A percentile compares a stretch with the other conserved stretches of the same genome.
Conservation (phyloP, 2,888 invertebrate species). For the Helobdella robusta region DNA sequence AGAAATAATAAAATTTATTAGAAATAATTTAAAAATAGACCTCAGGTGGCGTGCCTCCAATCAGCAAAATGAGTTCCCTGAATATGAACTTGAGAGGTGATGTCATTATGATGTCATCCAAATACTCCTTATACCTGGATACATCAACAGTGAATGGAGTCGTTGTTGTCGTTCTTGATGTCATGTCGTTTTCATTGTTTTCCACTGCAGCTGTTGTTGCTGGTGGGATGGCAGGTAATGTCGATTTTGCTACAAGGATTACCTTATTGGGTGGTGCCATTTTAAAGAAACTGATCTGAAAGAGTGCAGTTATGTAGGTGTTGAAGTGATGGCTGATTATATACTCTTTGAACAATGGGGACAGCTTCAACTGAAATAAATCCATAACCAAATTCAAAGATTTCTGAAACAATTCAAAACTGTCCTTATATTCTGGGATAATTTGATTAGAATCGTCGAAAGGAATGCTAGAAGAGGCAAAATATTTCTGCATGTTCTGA, state of each 20-base stretch:
- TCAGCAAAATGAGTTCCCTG: background rate
- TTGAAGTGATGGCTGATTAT: slow-evolving; percentile 4
- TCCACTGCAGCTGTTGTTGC: no score
- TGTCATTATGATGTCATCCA: background rate
- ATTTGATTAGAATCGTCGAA: no score
- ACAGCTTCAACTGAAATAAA: background rate
- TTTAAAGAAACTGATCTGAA: slow-evolving; percentile 7
- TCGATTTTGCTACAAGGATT: no score
- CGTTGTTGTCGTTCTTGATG: no score
- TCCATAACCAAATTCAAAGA: slow-evolving; percentile 8
- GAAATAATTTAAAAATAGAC: no score
- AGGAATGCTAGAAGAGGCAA: background rate
- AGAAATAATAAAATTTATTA: no score
- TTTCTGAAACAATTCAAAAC: background rate
- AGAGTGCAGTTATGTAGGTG: background rate
- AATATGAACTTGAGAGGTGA: slow-evolving; percentile 11
- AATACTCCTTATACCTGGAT: background rate
- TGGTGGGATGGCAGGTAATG: no score
- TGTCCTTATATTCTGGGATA: background rate
- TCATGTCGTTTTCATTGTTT: background rate
- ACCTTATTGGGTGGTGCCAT: no score
- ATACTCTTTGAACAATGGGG: slow-evolving; percentile 6
- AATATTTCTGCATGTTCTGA: background rate
- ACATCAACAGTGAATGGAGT: no score
- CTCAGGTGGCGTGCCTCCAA: no score